phyloP scores from a whole-genome alignment of 2,888 invertebrate species.

The Mesoligia furuncula region DNA sequence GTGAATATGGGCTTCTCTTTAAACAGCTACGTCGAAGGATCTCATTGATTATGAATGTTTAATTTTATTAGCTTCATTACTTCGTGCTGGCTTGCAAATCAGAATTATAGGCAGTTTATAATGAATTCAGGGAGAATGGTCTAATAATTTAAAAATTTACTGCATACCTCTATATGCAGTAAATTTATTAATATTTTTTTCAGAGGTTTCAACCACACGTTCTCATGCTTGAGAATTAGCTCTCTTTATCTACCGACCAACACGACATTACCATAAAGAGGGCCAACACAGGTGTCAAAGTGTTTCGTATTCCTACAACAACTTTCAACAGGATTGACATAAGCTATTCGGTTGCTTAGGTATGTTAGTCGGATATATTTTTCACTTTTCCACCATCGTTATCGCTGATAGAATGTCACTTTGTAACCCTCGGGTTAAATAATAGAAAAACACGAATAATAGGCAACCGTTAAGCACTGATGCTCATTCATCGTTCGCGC shows the following conservation, averaged over 20 bases:
- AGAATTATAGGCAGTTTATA: not conserved
- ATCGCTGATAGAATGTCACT: not conserved
- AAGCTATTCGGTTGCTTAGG: not conserved
- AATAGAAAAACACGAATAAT: not conserved
- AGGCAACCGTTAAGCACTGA: not conserved
- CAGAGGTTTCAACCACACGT: not conserved
- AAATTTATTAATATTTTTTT: no score
- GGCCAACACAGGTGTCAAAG: not conserved
- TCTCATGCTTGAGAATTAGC: not conserved
- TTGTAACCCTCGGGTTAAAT: not conserved
- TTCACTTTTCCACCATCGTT: not conserved
- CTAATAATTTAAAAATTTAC: no score
- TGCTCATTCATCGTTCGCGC: slow-evolving; percentile 1
- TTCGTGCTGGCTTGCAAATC: slow-evolving; percentile 8
- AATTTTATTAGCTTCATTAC: slow-evolving; percentile 26
- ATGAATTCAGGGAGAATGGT: not conserved
- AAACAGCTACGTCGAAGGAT: slow-evolving; percentile 31
- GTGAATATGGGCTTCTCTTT: slow-evolving; percentile 27
- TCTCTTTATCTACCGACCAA: not conserved
- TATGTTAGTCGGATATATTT: not conserved
- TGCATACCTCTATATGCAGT: no score
- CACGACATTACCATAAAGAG: not conserved
- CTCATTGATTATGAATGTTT: slow-evolving; percentile 23
- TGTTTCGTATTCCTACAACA: not conserved
- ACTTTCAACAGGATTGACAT: not conserved